A percentile compares a stretch with the other conserved stretches of the same genome.
Evolutionary conservation across 2,113 vertebrate species (phyloP).

Genomic region (Lethenteron reissneri): DNA sequence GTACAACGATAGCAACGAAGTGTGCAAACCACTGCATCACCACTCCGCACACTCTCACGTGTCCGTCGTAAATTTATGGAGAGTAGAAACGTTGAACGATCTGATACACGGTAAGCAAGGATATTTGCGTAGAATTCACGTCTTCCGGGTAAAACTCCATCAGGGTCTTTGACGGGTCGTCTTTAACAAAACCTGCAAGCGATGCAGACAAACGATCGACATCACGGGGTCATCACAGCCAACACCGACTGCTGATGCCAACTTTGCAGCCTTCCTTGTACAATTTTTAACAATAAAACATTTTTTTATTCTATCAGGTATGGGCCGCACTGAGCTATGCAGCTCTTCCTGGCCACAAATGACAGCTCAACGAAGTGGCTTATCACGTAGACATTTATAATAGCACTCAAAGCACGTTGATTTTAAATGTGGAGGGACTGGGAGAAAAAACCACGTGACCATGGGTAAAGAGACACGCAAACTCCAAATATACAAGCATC

Average conservation of each 20-base stretch:
- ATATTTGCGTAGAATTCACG: slow-evolving; percentile 3
- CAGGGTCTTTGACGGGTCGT: slow-evolving; percentile 1
- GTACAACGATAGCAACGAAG: neutral
- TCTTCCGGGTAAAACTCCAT: slow-evolving; percentile 4
- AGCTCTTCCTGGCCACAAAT: neutral
- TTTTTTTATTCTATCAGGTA: neutral
- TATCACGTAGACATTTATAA: too few species aligned
- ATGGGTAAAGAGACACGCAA: too few species aligned
- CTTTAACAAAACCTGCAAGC: neutral
- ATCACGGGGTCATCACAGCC: neutral
- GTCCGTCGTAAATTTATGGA: neutral
- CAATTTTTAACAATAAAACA: neutral
- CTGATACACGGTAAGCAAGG: neutral
- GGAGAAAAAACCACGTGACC: too few species aligned
- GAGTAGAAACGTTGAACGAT: neutral
- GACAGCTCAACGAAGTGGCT: neutral
- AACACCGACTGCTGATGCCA: neutral
- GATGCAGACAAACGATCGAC: neutral
- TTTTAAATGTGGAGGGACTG: too few species aligned
- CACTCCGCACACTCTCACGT: neutral
- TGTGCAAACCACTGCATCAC: neutral
- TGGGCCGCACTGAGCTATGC: neutral
- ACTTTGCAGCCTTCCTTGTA: too few species aligned
- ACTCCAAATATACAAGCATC: too few species aligned
- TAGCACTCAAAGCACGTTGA: too few species aligned